Conservation (phyloP, 2,797 vertebrate genomes). For the Molossus alvarezi region DNA sequence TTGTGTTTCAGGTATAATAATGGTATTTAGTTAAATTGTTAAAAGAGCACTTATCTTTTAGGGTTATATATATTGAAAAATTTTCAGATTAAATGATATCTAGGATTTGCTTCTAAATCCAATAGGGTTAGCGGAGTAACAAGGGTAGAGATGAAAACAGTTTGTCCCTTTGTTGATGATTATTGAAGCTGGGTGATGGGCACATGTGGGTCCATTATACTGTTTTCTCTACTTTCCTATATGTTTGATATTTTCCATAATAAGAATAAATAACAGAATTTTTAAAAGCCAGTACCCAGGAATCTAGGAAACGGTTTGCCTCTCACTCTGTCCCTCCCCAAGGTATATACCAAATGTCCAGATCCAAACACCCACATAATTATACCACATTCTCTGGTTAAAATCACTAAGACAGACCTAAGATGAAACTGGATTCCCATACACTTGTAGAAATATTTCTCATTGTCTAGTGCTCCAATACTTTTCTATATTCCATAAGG, state of each 20-base stretch:
- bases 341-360: not conserved
- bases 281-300: not conserved
- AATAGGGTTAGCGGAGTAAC: not conserved
- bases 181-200: not conserved
- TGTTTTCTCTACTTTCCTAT: not conserved
- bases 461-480: slow-evolving; percentile 71
- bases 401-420: not conserved
- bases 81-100: slow-evolving; percentile 34
- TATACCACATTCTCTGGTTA: not conserved
- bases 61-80: not conserved
- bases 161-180: not conserved
- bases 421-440: not conserved
- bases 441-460: slow-evolving; percentile 50
- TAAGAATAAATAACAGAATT: slow-evolving; percentile 39
- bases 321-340: not conserved
- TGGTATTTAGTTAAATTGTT: not conserved
- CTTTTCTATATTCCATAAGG: slow-evolving; percentile 75
- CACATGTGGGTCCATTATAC: not conserved
- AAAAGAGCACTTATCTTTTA: not conserved
- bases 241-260: slow-evolving; percentile 25
- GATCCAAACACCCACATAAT: not conserved
- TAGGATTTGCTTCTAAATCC: slow-evolving; percentile 46
- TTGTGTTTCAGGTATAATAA: not conserved
- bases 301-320: not conserved
- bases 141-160: not conserved